Evolutionary conservation across 2,797 vertebrate genomes (phyloP).

Genomic region (Rhinophrynus dorsalis): DNA sequence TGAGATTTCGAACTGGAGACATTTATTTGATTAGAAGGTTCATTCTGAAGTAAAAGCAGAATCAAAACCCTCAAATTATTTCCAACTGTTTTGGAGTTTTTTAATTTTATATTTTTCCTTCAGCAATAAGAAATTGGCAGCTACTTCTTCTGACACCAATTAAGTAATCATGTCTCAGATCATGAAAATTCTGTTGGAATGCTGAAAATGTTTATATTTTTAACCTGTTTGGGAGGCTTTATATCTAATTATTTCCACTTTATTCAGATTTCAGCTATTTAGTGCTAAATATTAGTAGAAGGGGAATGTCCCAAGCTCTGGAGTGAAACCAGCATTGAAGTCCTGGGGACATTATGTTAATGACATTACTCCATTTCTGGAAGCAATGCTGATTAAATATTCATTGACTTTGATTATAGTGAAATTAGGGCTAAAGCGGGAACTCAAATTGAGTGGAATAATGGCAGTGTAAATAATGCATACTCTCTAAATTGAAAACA

Average conservation of each 20-base stretch:
- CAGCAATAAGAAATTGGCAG: background rate
- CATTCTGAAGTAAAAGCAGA: too few relatives aligned
- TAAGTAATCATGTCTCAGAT: background rate
- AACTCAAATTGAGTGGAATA: slow-evolving; percentile 84
- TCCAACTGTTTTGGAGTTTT: too few relatives aligned
- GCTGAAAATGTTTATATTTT: slow-evolving; percentile 8
- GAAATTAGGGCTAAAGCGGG: slow-evolving; percentile 85
- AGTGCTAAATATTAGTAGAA: slow-evolving; percentile 3
- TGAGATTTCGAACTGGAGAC: too few relatives aligned
- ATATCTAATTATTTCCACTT: slow-evolving; percentile 22
- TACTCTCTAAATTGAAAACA: slow-evolving; percentile 85
- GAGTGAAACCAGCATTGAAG: slow-evolving; percentile 72
- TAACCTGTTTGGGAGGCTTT: slow-evolving; percentile 34
- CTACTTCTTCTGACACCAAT: background rate
- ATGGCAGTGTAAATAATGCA: slow-evolving; percentile 87
- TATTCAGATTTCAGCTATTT: slow-evolving; percentile 15
- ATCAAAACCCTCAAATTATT: too few relatives aligned
- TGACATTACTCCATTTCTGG: slow-evolving; percentile 83
- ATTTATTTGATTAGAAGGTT: too few relatives aligned
- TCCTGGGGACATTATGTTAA: slow-evolving; percentile 83
- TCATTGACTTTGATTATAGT: slow-evolving; percentile 88
- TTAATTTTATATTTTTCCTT: too few relatives aligned
- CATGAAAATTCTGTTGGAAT: background rate
- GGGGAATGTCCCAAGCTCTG: slow-evolving; percentile 63
- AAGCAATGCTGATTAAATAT: slow-evolving; percentile 88